Evolutionary conservation across 2,113 vertebrate genomes (phyloP).

Genomic region (Maccullochella peelii): DNA sequence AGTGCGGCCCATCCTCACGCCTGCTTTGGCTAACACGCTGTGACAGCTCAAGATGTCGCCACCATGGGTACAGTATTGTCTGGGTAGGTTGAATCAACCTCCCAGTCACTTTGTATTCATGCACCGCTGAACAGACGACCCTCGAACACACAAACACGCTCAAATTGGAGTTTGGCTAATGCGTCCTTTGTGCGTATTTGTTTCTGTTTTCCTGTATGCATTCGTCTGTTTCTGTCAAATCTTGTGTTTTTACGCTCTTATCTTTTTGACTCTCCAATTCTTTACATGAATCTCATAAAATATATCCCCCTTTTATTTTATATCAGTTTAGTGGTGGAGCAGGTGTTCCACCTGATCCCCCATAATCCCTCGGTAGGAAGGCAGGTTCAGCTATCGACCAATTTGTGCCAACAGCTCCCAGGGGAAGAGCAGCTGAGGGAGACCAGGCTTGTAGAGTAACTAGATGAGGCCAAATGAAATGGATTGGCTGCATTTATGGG

Average conservation of each 20-base stretch:
- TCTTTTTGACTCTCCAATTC: not conserved
- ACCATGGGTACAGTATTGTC: constrained; percentile 69
- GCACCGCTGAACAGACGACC: constrained; percentile 50
- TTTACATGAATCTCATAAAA: not conserved
- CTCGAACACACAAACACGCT: constrained; percentile 18
- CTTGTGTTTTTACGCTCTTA: not conserved
- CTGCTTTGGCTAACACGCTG: constrained; percentile 72
- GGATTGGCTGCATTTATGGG: constrained; percentile 60
- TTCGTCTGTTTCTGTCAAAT: not conserved
- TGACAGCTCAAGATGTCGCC: constrained; percentile 79
- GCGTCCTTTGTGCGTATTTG: constrained; percentile 15
- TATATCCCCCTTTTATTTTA: constrained; percentile 1
- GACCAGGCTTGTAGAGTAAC: constrained; percentile 60
- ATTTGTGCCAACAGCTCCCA: constrained; percentile 67
- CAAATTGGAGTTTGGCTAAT: constrained; percentile 29
- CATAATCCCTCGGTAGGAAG: constrained; percentile 61
- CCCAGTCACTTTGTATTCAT: constrained; percentile 48
- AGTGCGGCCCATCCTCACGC: constrained; percentile 42
- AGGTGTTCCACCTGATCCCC: constrained; percentile 66
- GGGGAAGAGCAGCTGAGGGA: constrained; percentile 74
- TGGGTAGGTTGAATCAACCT: constrained; percentile 48
- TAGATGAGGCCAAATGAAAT: constrained; percentile 74
- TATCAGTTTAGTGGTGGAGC: constrained; percentile 61
- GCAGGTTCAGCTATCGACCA: constrained; percentile 68
- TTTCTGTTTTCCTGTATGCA: constrained; percentile 13